Conservation (phyloP, 2,888 invertebrate species). For the Cryptocephalus moraei region DNA sequence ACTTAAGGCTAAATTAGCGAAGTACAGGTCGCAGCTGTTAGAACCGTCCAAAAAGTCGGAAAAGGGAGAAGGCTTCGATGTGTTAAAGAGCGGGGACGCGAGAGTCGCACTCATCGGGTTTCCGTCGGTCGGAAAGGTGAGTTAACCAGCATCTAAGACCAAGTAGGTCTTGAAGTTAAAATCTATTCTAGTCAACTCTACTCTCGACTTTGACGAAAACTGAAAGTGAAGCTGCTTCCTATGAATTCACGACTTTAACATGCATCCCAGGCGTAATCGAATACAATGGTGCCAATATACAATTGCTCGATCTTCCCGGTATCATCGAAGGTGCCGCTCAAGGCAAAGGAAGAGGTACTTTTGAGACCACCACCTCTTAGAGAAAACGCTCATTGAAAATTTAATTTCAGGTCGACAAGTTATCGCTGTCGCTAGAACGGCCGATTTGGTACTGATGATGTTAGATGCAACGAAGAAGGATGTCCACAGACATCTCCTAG, state of each 20-base stretch:
- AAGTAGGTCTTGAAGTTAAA: not conserved
- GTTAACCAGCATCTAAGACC: constrained; percentile 11
- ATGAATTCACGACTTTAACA: constrained; percentile 97
- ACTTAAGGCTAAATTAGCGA: constrained; percentile 92
- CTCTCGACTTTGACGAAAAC: constrained; percentile 92
- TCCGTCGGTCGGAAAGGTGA: constrained; percentile 92
- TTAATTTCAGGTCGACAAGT: constrained; percentile 44
- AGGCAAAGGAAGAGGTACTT: constrained; percentile 36
- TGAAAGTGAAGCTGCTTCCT: constrained; percentile 92
- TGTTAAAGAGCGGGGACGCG: constrained; percentile 98
- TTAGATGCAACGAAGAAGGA: constrained; percentile 97
- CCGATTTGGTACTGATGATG: constrained; percentile 98
- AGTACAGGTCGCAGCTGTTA: constrained; percentile 85
- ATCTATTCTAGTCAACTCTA: constrained; percentile 66
- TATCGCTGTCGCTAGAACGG: constrained; percentile 96
- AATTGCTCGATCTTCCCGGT: constrained; percentile 94
- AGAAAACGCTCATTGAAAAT: constrained; percentile 11
- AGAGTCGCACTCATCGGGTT: constrained; percentile 96
- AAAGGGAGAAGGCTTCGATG: constrained; percentile 98
- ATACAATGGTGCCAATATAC: constrained; percentile 97
- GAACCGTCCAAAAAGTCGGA: constrained; percentile 92
- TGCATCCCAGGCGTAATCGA: constrained; percentile 99
- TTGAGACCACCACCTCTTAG: constrained; percentile 24
- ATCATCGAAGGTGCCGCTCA: constrained; percentile 99
- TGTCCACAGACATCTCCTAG: constrained; percentile 83